A percentile compares a stretch with the other conserved stretches of the same genome.
These are phyloP conservation scores for Plemyria rubiginata DNA, from an alignment of 2,888 invertebrate species.

Conservation along the genomic window DNA sequence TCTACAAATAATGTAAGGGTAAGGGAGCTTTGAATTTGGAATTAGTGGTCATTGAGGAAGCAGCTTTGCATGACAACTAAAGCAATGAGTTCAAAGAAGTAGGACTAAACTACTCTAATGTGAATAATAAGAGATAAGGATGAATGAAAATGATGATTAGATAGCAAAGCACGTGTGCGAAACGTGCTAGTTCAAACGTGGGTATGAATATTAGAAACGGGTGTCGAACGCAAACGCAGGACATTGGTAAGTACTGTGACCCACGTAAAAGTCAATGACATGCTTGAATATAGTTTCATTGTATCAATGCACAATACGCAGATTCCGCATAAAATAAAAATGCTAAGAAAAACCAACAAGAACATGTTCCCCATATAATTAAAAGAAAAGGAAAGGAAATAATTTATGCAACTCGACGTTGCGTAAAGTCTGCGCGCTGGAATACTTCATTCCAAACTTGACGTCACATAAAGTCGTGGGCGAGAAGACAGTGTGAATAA, in stretches of 20 bases:
- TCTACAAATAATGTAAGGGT: constrained; percentile 55
- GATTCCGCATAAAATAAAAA: constrained; percentile 39
- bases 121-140: constrained; percentile 35
- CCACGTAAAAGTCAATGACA: constrained; percentile 47
- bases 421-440: constrained; percentile 67
- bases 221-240: constrained; percentile 33
- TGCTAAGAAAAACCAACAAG: constrained; percentile 34
- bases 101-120: constrained; percentile 35
- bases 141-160: constrained; percentile 49
- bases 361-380: constrained; percentile 60
- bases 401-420: constrained; percentile 78
- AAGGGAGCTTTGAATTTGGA: constrained; percentile 53
- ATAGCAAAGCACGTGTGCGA: constrained; percentile 54
- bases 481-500: constrained; percentile 73
- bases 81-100: constrained; percentile 37
- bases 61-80: constrained; percentile 46
- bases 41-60: constrained; percentile 54
- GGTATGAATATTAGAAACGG: constrained; percentile 44
- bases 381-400: constrained; percentile 69
- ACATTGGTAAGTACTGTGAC: constrained; percentile 17
- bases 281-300: constrained; percentile 34
- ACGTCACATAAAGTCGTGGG: constrained; percentile 83
- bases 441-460: constrained; percentile 80
- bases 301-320: constrained; percentile 46
- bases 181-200: constrained; percentile 56